A percentile compares a stretch with the other conserved stretches of the same genome.
Conservation (phyloP, 2,888 invertebrate genomes). For the Ramazzottius varieornatus region DNA sequence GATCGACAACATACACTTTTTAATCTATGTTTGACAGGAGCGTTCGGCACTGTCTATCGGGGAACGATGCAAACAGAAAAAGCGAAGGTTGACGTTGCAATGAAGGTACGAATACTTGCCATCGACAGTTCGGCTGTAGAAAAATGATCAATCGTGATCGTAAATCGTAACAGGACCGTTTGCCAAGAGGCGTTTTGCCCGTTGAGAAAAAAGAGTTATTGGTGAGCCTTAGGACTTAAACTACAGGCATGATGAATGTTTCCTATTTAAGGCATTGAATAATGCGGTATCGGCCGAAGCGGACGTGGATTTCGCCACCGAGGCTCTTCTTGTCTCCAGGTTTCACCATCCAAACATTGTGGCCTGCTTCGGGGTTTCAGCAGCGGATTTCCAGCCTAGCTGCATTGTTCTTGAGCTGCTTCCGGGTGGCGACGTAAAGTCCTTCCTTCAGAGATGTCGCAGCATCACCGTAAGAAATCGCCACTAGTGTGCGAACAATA, state of each 20-base stretch:
- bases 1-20: background rate
- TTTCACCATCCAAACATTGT: constrained; percentile 1
- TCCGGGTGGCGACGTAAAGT: background rate
- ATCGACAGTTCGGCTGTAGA: too few species aligned
- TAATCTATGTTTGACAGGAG: background rate
- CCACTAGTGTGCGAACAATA: background rate
- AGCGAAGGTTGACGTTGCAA: background rate
- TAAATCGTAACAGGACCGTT: too few species aligned
- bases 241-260: too few species aligned
- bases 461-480: background rate
- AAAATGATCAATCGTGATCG: too few species aligned
- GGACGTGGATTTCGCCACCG: background rate
- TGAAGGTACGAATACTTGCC: background rate
- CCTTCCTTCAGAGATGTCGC: background rate
- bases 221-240: too few species aligned
- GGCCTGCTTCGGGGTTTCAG: background rate
- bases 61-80: background rate
- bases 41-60: background rate
- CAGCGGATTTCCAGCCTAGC: background rate
- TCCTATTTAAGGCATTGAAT: too few species aligned
- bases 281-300: background rate
- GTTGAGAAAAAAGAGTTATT: too few species aligned
- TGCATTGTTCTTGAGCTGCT: background rate
- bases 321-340: background rate
- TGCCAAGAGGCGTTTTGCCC: too few species aligned